Base-by-base conservation (phyloP, 2,888 invertebrate genomes). In the Lasioglossum zephyrum region DNA sequence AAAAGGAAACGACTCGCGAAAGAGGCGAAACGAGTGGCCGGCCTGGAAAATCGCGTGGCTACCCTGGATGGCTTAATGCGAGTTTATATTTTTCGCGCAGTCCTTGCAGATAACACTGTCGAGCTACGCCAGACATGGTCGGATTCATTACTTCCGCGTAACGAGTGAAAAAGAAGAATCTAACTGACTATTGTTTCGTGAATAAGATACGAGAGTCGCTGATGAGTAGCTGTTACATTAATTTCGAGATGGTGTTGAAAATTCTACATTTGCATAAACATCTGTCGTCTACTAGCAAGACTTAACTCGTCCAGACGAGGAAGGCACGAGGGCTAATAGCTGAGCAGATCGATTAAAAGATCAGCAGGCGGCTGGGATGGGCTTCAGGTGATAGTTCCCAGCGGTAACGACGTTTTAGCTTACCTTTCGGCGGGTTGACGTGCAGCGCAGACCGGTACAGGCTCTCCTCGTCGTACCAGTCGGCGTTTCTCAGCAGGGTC, bases 351-450 rank as follows among this genome's bases (percentile, higher is more conserved):
- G 49, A 53, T 22, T 53, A 53, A 63, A 31, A 16, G 26, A 31
- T 16, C 13, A 26, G 60, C 60, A 60, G 63, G 26, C 13, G 60
- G 5, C 26, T 13, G 16, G 5, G 63, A 63, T 26, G 63, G 63
- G 63, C 4, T 16, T 31, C 63, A 31, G 63, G 36, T 18, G 63
- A 36, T 31, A 36, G 63, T 31, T 63, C 63, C 31, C 63, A 63
- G 31, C 16, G 6, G 31, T 63, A 63, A 63, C 31, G 36, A 63
- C 5, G 36, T 41, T n/a, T 41, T 5, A 5, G 41, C 96, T 96
- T 95, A 99, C 99, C 99, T 98, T 99, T 99, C n/a, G 99, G 98
- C 79, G 99, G 99, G 96, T 99, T 99, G 93, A 99, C 97, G 92
- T 97, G 96, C 90, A 99, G 96, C 41, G 99, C 99, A 89, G 99